These are phyloP conservation scores for Syrrhaptes paradoxus DNA, from an alignment of 2,113 vertebrate genomes.

Conservation along the genomic window DNA sequence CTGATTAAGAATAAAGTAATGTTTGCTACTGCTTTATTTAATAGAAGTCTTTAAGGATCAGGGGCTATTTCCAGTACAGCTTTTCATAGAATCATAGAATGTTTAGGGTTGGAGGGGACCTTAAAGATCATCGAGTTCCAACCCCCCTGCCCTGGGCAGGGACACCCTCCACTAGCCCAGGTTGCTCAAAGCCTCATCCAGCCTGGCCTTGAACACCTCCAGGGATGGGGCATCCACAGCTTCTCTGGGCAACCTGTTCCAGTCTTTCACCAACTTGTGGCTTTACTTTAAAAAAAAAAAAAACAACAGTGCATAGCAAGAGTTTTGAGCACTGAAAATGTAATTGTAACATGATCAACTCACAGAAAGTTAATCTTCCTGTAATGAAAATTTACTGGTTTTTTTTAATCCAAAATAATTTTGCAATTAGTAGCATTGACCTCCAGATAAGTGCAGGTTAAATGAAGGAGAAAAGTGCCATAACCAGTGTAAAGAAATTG, in stretches of 20 bases:
- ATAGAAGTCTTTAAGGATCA: neutral
- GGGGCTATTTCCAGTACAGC: neutral
- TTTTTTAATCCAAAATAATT: neutral
- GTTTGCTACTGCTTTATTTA: neutral
- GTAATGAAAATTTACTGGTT: neutral
- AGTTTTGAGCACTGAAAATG: neutral
- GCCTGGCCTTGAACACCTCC: no score
- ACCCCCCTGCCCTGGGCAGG: no score
- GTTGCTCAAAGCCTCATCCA: no score
- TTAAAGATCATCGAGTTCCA: no score
- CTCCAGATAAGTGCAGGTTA: neutral
- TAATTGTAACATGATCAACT: neutral
- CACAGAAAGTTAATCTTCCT: neutral
- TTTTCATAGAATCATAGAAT: neutral
- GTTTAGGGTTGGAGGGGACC: no score
- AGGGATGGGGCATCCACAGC: no score
- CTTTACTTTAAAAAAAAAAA: no score
- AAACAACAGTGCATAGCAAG: neutral
- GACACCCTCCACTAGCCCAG: no score
- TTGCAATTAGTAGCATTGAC: neutral
- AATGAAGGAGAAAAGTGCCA: neutral
- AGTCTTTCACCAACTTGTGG: no score
- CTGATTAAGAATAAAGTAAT: neutral
- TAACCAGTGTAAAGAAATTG: neutral
- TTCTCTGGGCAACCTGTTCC: no score